Evolutionary conservation across 2,888 invertebrate species (phyloP), one percentile per base, ranked within the genome.

Genomic region (Drosophila pegasa): DNA sequence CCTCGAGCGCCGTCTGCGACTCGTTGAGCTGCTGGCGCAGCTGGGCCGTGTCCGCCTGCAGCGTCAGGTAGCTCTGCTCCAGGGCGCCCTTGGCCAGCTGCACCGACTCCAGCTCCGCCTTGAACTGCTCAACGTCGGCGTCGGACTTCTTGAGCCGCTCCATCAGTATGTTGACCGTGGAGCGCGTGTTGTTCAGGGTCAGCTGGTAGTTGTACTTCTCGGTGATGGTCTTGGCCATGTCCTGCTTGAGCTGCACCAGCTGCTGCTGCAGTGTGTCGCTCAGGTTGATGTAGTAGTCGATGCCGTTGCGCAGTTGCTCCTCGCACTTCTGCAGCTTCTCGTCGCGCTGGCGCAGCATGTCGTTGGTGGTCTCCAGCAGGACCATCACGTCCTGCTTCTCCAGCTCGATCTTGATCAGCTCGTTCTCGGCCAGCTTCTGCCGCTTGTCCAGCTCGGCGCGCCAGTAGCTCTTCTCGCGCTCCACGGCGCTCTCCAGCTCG

Each of bases 401-500:
- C 25, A 93, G 68, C 81, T 94, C 94, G 70, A 93, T 92, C 72
- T 93, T 93, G 47, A 93, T 93, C 7, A 94, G 92, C 74, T 92
- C 93, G 59, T 93, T 93, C 85, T 94, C 94, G 58, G 93, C 93
- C 71, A 93, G 92, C 62, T 93, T 93, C 85, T 94, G 93, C 31
- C 93, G 93, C 79, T 93, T 94, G 74, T 93, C 93, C 62, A 94
- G 87, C 80, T 94, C 93, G 2, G 89, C 91, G 10, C 93, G 91
- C 80, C 93, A 92, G 72, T 93, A 92, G 52, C 88, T 85, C 77
- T 93, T 91, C 81, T 93, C 93, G 3, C 91, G 90, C 65, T 93
- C 91, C 6, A 93, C 73, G 31, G 93, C 92, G 22, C 90, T 82
- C 75, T 93, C 91, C 83, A 93, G 91, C 29, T 89, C 91, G 2